Evolutionary conservation across 2,888 invertebrate genomes (phyloP).

Genomic region (Gastracanthus pulcherrimus): DNA sequence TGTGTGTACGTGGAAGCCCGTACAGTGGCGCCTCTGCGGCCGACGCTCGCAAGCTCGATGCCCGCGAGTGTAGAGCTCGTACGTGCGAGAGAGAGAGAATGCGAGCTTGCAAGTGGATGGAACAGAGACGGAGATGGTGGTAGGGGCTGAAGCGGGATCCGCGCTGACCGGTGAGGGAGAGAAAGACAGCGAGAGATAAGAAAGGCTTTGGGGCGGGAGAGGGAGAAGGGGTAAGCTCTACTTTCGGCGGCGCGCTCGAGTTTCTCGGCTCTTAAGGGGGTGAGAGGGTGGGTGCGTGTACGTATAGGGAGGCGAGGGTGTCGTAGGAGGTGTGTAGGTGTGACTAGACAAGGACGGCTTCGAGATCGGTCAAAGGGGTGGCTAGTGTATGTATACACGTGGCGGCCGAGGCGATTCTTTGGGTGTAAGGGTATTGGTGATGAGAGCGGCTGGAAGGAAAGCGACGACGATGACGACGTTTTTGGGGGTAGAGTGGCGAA

Average conservation of each 20-base stretch:
- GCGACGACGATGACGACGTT: neutral
- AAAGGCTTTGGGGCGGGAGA: constrained; percentile 30
- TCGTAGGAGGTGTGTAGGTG: constrained; percentile 18
- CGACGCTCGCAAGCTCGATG: constrained; percentile 68
- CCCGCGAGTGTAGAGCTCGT: constrained; percentile 20
- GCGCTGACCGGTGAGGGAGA: constrained; percentile 26
- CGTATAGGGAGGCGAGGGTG: too few species aligned
- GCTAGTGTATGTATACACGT: constrained; percentile 45
- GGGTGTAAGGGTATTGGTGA: too few species aligned
- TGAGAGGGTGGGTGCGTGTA: neutral
- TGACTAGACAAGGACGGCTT: constrained; percentile 30
- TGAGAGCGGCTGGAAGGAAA: constrained; percentile 26
- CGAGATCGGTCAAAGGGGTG: constrained; percentile 40
- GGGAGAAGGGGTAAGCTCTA: constrained; percentile 46
- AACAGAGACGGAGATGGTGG: constrained; percentile 2
- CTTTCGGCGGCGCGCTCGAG: constrained; percentile 29
- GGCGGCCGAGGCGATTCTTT: too few species aligned
- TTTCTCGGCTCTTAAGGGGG: neutral
- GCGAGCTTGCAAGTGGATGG: constrained; percentile 35
- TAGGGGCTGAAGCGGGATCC: constrained; percentile 22
- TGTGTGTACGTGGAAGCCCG: constrained; percentile 62
- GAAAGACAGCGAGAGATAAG: constrained; percentile 33
- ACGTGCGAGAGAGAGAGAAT: constrained; percentile 28
- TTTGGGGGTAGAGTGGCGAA: constrained; percentile 25
- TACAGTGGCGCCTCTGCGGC: constrained; percentile 74